These are phyloP conservation scores for Dinoponera quadriceps DNA, from an alignment of 1,140 invertebrate genomes.

Conservation along the genomic window DNA sequence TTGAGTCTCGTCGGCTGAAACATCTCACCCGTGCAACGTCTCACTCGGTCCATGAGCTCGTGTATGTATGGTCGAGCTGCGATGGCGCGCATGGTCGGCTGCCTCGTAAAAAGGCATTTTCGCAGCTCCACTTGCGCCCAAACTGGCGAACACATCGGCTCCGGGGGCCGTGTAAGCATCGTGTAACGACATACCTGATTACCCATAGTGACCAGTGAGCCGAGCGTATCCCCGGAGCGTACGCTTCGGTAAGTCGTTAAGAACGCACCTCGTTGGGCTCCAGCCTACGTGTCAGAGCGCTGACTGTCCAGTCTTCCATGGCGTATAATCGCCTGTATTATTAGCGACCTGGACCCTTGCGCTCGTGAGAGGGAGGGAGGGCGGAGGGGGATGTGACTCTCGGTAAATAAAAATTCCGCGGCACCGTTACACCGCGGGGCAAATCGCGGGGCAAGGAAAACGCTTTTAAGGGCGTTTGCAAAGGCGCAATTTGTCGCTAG, in stretches of 20 bases:
- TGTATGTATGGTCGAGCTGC: slow-evolving; percentile 67
- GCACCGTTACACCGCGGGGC: no score
- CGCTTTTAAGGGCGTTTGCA: no score
- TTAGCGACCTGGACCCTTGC: slow-evolving; percentile 50
- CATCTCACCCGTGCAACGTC: slow-evolving; percentile 73
- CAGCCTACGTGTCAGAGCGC: slow-evolving; percentile 43
- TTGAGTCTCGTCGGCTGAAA: slow-evolving; percentile 71
- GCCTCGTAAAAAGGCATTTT: slow-evolving; percentile 75
- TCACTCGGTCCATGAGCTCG: slow-evolving; percentile 66
- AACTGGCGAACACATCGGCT: slow-evolving; percentile 66
- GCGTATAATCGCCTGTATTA: slow-evolving; percentile 67
- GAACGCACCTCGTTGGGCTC: slow-evolving; percentile 70
- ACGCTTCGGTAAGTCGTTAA: slow-evolving; percentile 75
- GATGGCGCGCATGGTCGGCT: slow-evolving; percentile 66
- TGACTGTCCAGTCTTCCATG: slow-evolving; percentile 66
- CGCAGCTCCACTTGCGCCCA: slow-evolving; percentile 65
- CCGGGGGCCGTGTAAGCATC: slow-evolving; percentile 66
- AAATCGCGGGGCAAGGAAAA: slow-evolving; percentile 21
- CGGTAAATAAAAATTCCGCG: no score
- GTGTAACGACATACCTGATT: slow-evolving; percentile 74
- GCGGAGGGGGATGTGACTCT: no score
- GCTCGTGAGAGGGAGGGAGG: not conserved
- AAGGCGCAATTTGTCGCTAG: no score
- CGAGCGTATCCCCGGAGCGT: slow-evolving; percentile 62
- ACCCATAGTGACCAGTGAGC: slow-evolving; percentile 74